A percentile compares a stretch with the other conserved stretches of the same genome.
Evolutionary conservation across 2,888 invertebrate species (phyloP).

Genomic region (Cheilosia pagana): DNA sequence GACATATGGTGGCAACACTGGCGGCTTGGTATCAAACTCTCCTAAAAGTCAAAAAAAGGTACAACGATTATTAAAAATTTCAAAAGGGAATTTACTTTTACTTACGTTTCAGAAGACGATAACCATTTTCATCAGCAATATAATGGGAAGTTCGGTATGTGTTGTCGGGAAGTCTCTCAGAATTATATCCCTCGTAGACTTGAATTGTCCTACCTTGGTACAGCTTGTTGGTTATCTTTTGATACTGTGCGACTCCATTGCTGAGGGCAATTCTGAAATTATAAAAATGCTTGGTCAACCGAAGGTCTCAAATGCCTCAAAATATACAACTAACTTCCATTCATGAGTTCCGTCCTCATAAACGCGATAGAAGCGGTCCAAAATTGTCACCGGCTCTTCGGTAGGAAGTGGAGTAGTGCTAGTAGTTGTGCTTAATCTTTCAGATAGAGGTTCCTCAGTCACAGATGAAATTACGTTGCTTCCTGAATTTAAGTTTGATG

Average conservation of each 20-base stretch:
- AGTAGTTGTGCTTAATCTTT: background rate
- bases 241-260: conserved; percentile 36
- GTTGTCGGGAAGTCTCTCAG: conserved; percentile 27
- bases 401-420: background rate
- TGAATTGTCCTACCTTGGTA: conserved; percentile 19
- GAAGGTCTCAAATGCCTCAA: background rate
- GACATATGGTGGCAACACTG: conserved; percentile 38
- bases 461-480: background rate
- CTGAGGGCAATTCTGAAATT: conserved; percentile 29
- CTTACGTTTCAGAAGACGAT: conserved; percentile 25
- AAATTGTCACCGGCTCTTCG: background rate
- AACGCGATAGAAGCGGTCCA: conserved; percentile 32
- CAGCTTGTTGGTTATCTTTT: conserved; percentile 43
- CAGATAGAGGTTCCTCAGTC: background rate
- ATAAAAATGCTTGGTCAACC: background rate
- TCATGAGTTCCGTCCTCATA: conserved; percentile 52
- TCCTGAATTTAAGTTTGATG: background rate
- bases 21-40: conserved; percentile 29
- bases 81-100: background rate
- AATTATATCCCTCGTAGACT: conserved; percentile 37
- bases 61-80: background rate
- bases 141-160: conserved; percentile 28
- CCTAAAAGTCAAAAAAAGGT: conserved; percentile 18
- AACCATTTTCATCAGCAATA: conserved; percentile 53
- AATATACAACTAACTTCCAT: conserved; percentile 30